Evolutionary conservation across 2,113 vertebrate species (phyloP).

Genomic region (Chionomys nivalis): DNA sequence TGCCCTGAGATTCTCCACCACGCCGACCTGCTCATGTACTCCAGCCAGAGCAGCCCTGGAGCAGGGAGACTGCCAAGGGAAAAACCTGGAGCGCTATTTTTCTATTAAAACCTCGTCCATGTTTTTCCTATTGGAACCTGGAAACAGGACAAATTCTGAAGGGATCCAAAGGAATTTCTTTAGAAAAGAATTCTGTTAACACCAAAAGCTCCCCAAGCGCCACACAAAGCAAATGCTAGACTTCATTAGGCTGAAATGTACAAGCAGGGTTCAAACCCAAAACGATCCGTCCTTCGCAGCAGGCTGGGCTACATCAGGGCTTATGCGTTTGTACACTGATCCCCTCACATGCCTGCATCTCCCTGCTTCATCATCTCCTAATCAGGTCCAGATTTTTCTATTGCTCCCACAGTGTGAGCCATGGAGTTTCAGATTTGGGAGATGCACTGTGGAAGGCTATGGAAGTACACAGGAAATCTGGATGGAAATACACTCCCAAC

Average conservation of each 20-base stretch:
- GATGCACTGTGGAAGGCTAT: slow-evolving; percentile 74
- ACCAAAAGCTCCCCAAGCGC: slow-evolving; percentile 75
- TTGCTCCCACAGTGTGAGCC: slow-evolving; percentile 76
- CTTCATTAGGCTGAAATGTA: slow-evolving; percentile 77
- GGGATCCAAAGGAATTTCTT: slow-evolving; percentile 79
- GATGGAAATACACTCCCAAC: slow-evolving; percentile 72
- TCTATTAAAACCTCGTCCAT: slow-evolving; percentile 78
- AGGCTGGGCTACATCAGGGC: slow-evolving; percentile 66
- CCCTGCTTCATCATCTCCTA: slow-evolving; percentile 77
- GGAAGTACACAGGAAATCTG: slow-evolving; percentile 67
- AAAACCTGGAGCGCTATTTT: slow-evolving; percentile 78
- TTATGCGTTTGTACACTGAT: slow-evolving; percentile 77
- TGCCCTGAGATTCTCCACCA: slow-evolving; percentile 5
- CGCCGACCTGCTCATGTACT: slow-evolving; percentile 65
- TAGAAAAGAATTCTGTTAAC: slow-evolving; percentile 78
- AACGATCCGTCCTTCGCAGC: slow-evolving; percentile 79
- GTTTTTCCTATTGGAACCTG: slow-evolving; percentile 83
- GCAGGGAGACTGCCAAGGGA: slow-evolving; percentile 75
- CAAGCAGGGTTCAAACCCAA: slow-evolving; percentile 80
- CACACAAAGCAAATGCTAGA: slow-evolving; percentile 73
- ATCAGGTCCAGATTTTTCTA: slow-evolving; percentile 85
- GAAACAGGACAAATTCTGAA: slow-evolving; percentile 82
- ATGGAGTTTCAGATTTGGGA: slow-evolving; percentile 71
- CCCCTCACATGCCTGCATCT: slow-evolving; percentile 78
- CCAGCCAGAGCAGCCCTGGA: slow-evolving; percentile 64